A percentile compares a stretch with the other conserved stretches of the same genome.
These are phyloP conservation scores for Napeogenes inachia DNA, from an alignment of 2,888 invertebrate species.

Conservation along the genomic window DNA sequence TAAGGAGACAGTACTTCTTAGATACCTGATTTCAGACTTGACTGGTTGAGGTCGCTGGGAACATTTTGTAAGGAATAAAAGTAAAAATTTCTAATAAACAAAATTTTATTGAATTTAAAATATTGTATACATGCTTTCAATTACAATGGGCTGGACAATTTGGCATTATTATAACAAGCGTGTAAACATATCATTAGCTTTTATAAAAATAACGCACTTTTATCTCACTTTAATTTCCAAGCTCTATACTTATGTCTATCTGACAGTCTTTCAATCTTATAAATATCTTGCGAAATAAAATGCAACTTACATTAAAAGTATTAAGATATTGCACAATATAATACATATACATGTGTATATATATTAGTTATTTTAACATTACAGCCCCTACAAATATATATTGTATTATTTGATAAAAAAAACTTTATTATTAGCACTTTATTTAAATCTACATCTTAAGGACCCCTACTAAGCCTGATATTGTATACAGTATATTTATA, in stretches of 20 bases:
- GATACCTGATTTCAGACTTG: too few relatives aligned
- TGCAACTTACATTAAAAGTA: slow-evolving; percentile 15
- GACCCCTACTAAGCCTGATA: too few relatives aligned
- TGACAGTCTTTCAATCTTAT: slow-evolving; percentile 32
- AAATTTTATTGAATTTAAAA: neutral
- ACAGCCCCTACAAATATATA: too few relatives aligned
- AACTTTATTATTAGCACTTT: neutral
- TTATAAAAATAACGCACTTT: slow-evolving; percentile 42
- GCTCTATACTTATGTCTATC: slow-evolving; percentile 28
- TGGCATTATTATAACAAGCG: slow-evolving; percentile 35
- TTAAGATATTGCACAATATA: too few relatives aligned
- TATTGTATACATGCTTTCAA: slow-evolving; percentile 7
- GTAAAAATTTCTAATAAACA: neutral
- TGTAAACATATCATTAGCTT: slow-evolving; percentile 37
- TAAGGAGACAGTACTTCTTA: too few relatives aligned
- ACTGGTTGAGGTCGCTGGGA: too few relatives aligned
- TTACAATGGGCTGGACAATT: slow-evolving; percentile 26
- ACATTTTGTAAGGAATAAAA: neutral
- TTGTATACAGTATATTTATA: too few relatives aligned
- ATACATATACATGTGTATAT: too few relatives aligned
- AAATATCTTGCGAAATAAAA: slow-evolving; percentile 15
- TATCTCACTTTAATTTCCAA: slow-evolving; percentile 52
- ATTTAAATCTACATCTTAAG: too few relatives aligned
- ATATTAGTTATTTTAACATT: neutral
- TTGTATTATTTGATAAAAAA: slow-evolving; percentile 8